These are phyloP conservation scores for Digitonthophagus gazella DNA, from an alignment of 2,888 invertebrate genomes.

Conservation along the genomic window DNA sequence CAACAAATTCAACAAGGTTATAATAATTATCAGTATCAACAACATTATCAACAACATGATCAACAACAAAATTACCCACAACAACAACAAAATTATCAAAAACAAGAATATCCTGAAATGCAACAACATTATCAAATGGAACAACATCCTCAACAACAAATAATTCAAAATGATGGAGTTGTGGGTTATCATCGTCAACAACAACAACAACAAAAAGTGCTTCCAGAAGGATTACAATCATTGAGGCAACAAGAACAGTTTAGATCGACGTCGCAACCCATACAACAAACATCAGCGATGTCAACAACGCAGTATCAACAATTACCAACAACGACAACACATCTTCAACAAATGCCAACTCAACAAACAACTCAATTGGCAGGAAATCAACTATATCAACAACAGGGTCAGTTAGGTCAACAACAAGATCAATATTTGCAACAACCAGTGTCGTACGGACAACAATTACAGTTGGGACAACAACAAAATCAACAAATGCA, in stretches of 20 bases:
- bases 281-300: slow-evolving; percentile 15
- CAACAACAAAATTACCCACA: background rate
- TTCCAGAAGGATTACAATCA: background rate
- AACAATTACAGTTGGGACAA: slow-evolving; percentile 14
- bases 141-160: too few species aligned
- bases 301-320: slow-evolving; percentile 12
- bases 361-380: slow-evolving; percentile 21
- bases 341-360: slow-evolving; percentile 22
- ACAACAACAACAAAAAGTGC: background rate
- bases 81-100: background rate
- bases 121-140: too few species aligned
- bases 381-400: slow-evolving; percentile 26
- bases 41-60: slow-evolving; percentile 6
- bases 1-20: slow-evolving; percentile 3
- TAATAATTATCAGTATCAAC: slow-evolving; percentile 2
- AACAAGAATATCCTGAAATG: too few species aligned
- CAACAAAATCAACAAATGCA: background rate
- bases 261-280: background rate
- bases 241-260: slow-evolving; percentile 18
- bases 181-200: too few species aligned
- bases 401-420: slow-evolving; percentile 20
- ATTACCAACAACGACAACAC: slow-evolving; percentile 12
- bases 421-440: slow-evolving; percentile 8
- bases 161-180: too few species aligned
- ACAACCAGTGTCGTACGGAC: background rate